These are phyloP conservation scores for Agraylea sexmaculata DNA, from an alignment of 1,140 invertebrate species.

Conservation along the genomic window DNA sequence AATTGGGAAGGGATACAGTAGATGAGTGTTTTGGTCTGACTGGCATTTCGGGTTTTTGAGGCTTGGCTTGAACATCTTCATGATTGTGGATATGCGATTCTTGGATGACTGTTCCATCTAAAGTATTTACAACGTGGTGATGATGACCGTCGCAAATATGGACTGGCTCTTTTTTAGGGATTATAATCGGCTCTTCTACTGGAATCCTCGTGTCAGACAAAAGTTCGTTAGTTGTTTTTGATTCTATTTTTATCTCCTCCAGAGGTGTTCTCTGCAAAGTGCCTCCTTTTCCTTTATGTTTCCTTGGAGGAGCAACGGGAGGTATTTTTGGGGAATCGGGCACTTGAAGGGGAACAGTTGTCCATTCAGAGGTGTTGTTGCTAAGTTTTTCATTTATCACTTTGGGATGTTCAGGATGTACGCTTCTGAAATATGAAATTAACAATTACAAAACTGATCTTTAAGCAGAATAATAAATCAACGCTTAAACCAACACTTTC, in stretches of 20 bases:
- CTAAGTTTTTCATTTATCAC: background rate
- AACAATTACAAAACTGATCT: no score
- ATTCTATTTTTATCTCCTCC: constrained; percentile 1
- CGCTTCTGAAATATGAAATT: no score
- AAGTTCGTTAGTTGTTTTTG: background rate
- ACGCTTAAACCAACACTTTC: no score
- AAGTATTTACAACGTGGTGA: constrained; percentile 16
- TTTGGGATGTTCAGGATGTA: background rate
- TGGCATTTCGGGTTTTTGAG: constrained; percentile 12
- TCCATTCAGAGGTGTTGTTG: constrained; percentile 7
- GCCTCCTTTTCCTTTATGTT: constrained; percentile 11
- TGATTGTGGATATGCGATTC: background rate
- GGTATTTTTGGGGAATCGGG: constrained; percentile 2
- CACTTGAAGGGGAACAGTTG: constrained; percentile 11
- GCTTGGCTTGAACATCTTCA: constrained; percentile 10
- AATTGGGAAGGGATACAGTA: constrained; percentile 36
- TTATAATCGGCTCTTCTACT: constrained; percentile 19
- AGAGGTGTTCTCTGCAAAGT: constrained; percentile 4
- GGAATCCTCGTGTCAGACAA: constrained; percentile 10
- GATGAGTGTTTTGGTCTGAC: constrained; percentile 31
- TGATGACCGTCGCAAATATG: constrained; percentile 21
- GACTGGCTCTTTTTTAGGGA: constrained; percentile 18
- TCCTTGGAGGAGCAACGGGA: constrained; percentile 16
- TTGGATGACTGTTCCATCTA: constrained; percentile 16
- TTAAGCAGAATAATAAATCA: no score